These are phyloP conservation scores for Drosophila affinis DNA, from an alignment of 2,888 invertebrate species.

Conservation along the genomic window DNA sequence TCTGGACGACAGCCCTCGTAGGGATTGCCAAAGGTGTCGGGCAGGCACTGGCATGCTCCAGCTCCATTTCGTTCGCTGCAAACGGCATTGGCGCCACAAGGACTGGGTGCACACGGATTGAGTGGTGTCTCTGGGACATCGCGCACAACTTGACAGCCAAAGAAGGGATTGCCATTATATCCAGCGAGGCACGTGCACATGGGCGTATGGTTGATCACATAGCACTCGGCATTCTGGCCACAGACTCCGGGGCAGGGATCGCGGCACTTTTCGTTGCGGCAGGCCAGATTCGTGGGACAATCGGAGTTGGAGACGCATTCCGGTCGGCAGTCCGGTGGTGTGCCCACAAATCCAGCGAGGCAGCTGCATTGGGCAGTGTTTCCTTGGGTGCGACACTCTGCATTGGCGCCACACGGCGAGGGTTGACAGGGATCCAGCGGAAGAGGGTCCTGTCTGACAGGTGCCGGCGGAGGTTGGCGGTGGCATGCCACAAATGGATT, in stretches of 20 bases:
- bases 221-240: constrained; percentile 86
- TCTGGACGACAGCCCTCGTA: constrained; percentile 91
- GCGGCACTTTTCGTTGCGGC: constrained; percentile 89
- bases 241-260: constrained; percentile 90
- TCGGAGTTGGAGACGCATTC: constrained; percentile 92
- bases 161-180: constrained; percentile 86
- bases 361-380: constrained; percentile 89
- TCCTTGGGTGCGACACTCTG: constrained; percentile 88
- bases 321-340: constrained; percentile 90
- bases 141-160: constrained; percentile 59
- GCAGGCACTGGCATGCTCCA: constrained; percentile 88
- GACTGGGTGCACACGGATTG: constrained; percentile 88
- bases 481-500: constrained; percentile 85
- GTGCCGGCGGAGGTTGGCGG: constrained; percentile 22
- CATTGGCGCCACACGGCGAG: constrained; percentile 92
- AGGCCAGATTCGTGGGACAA: constrained; percentile 89
- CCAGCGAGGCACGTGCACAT: constrained; percentile 86
- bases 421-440: constrained; percentile 88
- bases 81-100: constrained; percentile 91
- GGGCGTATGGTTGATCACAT: constrained; percentile 86
- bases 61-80: constrained; percentile 87
- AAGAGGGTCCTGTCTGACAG: constrained; percentile 33
- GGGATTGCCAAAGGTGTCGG: constrained; percentile 90
- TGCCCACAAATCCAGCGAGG: constrained; percentile 88
- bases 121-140: constrained; percentile 76